Percentiles rank a stretch among this genome's conserved stretches.
Conservation (phyloP, 2,113 vertebrate genomes). For the Pogonocichla stellata region DNA sequence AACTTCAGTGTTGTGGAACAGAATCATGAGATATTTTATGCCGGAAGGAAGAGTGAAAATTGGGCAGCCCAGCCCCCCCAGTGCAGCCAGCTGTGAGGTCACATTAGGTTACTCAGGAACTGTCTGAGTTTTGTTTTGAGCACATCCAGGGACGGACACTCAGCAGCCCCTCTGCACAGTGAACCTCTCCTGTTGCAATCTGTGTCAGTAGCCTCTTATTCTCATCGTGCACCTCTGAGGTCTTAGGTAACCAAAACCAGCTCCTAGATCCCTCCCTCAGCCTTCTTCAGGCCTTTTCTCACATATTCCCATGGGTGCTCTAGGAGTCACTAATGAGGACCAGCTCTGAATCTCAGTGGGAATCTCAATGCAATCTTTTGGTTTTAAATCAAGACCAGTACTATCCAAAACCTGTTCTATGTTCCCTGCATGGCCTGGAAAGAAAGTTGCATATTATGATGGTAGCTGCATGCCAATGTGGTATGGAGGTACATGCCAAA, state of each 20-base stretch:
- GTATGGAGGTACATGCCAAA: neutral
- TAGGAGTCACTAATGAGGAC: neutral
- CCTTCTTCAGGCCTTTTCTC: neutral
- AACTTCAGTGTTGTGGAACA: neutral
- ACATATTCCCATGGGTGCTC: neutral
- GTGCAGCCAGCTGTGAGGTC: neutral
- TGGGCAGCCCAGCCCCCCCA: neutral
- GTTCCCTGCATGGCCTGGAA: neutral
- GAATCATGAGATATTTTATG: neutral
- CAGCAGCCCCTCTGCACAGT: neutral
- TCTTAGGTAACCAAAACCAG: neutral
- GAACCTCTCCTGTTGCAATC: neutral
- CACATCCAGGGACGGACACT: fast-evolving
- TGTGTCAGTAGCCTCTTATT: neutral
- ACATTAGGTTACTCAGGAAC: neutral
- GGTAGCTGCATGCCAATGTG: fast-evolving
- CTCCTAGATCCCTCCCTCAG: neutral
- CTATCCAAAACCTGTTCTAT: neutral
- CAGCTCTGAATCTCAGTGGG: neutral
- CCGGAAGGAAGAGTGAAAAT: neutral
- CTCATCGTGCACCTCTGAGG: neutral
- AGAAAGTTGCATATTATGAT: neutral
- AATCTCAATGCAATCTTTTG: fast-evolving
- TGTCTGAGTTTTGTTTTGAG: neutral
- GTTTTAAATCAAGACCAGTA: neutral